Conservation (phyloP, 1,140 invertebrate species). For the Neelides sp. region DNA sequence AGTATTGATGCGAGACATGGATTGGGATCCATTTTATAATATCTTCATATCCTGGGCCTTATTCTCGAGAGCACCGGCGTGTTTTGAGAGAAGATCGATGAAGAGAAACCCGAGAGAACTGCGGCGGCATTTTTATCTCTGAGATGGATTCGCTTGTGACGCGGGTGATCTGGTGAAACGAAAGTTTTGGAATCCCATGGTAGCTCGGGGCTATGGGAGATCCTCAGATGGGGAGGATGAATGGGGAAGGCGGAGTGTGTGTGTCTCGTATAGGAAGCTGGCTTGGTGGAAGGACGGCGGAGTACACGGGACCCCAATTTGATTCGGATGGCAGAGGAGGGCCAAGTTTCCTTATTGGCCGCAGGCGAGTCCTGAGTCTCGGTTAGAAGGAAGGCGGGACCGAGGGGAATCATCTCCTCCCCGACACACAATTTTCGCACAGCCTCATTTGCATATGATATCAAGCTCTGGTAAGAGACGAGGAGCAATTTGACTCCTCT, state of each 20-base stretch:
- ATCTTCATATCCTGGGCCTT: too few relatives aligned
- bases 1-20: too few relatives aligned
- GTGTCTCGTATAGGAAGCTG: background rate
- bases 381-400: constrained; percentile 23
- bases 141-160: too few relatives aligned
- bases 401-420: background rate
- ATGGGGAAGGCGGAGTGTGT: background rate
- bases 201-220: background rate
- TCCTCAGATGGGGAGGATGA: constrained; percentile 1
- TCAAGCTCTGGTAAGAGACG: too few relatives aligned
- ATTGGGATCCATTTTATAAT: too few relatives aligned
- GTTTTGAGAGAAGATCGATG: too few relatives aligned
- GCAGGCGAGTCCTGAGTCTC: constrained; percentile 20
- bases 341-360: constrained; percentile 26
- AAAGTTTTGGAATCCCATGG: background rate
- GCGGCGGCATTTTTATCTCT: too few relatives aligned
- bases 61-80: too few relatives aligned
- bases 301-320: constrained; percentile 25
- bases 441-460: constrained; percentile 27
- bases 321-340: constrained; percentile 26
- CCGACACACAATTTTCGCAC: constrained; percentile 23
- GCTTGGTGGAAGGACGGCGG: constrained; percentile 10
- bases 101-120: too few relatives aligned
- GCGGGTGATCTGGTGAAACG: too few relatives aligned
- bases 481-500: background rate